Evolutionary conservation across 2,888 invertebrate species (phyloP).

Genomic region (Mimas tiliae): DNA sequence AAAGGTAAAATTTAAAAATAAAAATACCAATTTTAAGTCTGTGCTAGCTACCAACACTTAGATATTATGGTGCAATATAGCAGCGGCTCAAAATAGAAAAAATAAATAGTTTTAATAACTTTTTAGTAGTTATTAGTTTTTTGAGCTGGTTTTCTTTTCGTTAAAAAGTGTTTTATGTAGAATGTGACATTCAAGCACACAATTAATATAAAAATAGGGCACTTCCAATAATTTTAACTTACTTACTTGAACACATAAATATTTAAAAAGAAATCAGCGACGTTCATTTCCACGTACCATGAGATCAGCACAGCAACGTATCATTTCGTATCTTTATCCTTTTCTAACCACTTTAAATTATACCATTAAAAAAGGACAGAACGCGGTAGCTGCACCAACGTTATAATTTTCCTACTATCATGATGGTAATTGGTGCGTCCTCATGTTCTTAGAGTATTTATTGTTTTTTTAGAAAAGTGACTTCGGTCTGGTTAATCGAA

Average conservation of each 20-base stretch:
- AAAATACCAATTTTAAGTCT: too few species aligned
- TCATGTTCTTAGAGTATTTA: slow-evolving; percentile 43
- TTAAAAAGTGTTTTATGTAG: too few species aligned
- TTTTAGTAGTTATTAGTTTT: too few species aligned
- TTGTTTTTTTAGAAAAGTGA: slow-evolving; percentile 53
- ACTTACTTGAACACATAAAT: not conserved
- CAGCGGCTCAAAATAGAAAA: too few species aligned
- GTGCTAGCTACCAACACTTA: too few species aligned
- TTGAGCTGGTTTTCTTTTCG: too few species aligned
- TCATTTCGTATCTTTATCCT: slow-evolving; percentile 46
- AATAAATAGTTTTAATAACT: too few species aligned
- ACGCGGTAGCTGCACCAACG: slow-evolving; percentile 47
- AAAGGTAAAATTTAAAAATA: too few species aligned
- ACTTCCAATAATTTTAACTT: too few species aligned
- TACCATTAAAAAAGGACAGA: slow-evolving; percentile 42
- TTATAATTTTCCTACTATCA: slow-evolving; percentile 61
- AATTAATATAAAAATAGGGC: too few species aligned
- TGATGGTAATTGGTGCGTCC: slow-evolving; percentile 54
- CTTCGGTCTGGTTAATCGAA: slow-evolving; percentile 40
- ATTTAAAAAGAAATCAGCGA: slow-evolving; percentile 63
- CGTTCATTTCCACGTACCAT: slow-evolving; percentile 43
- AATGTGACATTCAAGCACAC: too few species aligned
- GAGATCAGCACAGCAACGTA: slow-evolving; percentile 47
- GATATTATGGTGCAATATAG: too few species aligned
- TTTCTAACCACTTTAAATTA: slow-evolving; percentile 31